These are phyloP conservation scores for Epirrita christyi DNA, from an alignment of 2,888 invertebrate species.

Conservation along the genomic window DNA sequence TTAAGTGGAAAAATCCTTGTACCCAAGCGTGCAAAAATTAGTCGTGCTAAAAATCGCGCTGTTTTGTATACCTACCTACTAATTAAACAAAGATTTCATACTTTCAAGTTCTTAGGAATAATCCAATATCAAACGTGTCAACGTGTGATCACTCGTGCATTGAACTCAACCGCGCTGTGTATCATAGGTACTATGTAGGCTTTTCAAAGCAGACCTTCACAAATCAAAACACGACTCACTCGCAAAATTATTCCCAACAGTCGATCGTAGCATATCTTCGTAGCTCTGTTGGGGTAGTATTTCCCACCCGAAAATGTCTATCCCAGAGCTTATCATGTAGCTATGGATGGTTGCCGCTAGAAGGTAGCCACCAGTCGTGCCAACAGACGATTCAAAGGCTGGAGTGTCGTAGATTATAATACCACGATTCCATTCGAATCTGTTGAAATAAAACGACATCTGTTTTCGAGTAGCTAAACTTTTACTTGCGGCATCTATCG, in stretches of 20 bases:
- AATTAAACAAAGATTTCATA: not conserved
- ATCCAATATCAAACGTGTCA: slow-evolving; percentile 18
- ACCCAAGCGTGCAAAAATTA: no score
- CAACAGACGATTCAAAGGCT: slow-evolving; percentile 87
- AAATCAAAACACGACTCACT: slow-evolving; percentile 76
- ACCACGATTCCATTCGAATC: slow-evolving; percentile 89
- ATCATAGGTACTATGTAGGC: not conserved
- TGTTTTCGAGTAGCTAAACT: slow-evolving; percentile 45
- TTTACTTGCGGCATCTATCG: slow-evolving; percentile 41
- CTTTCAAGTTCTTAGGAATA: not conserved
- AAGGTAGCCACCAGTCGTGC: slow-evolving; percentile 90
- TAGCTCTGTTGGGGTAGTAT: slow-evolving; percentile 65
- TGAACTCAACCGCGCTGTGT: not conserved
- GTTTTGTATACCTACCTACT: no score
- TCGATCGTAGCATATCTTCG: slow-evolving; percentile 77
- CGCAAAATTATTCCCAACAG: slow-evolving; percentile 79
- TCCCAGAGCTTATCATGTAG: slow-evolving; percentile 67
- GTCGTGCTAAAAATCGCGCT: no score
- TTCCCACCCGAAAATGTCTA: slow-evolving; percentile 64
- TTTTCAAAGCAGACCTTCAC: not conserved
- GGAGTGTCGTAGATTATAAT: slow-evolving; percentile 91
- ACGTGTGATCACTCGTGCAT: slow-evolving; percentile 19
- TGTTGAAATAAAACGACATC: slow-evolving; percentile 65
- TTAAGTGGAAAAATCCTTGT: no score
- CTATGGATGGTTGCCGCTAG: slow-evolving; percentile 90